Conservation (phyloP, 2,888 invertebrate species). For the Oxycera nigricornis region DNA sequence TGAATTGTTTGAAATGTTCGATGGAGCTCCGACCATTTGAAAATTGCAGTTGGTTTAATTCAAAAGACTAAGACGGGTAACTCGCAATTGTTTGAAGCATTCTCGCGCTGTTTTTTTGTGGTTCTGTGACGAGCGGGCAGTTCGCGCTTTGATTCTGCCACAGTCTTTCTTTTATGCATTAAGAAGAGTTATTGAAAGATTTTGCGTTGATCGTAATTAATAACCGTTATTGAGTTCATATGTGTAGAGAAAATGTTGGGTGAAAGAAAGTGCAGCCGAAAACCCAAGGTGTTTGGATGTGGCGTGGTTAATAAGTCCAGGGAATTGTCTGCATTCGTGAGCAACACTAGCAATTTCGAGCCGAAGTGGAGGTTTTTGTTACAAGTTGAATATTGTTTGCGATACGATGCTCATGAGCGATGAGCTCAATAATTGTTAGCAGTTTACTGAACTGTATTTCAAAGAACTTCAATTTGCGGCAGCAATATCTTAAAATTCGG, state of each 20-base stretch:
- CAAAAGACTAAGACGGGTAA: conserved; percentile 14
- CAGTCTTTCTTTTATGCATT: too few relatives aligned
- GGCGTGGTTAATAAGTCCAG: too few relatives aligned
- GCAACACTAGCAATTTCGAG: too few relatives aligned
- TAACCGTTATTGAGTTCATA: not conserved
- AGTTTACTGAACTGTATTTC: not conserved
- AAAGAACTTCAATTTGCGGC: too few relatives aligned
- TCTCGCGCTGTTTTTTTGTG: not conserved
- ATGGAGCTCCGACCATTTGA: not conserved
- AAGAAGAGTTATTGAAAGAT: not conserved
- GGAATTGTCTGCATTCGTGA: too few relatives aligned
- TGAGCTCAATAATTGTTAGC: not conserved
- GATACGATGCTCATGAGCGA: not conserved
- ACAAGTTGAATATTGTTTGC: not conserved
- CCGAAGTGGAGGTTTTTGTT: too few relatives aligned
- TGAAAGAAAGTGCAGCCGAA: not conserved
- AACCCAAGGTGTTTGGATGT: not conserved
- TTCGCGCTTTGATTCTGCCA: not conserved
- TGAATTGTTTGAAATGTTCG: not conserved
- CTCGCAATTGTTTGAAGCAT: not conserved
- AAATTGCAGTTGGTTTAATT: not conserved
- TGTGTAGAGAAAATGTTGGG: not conserved
- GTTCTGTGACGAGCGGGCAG: not conserved
- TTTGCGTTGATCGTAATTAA: not conserved
- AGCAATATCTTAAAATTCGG: too few relatives aligned